phyloP scores from a whole-genome alignment of 2,888 invertebrate genomes.

The Lepidocyrtinus sp. region DNA sequence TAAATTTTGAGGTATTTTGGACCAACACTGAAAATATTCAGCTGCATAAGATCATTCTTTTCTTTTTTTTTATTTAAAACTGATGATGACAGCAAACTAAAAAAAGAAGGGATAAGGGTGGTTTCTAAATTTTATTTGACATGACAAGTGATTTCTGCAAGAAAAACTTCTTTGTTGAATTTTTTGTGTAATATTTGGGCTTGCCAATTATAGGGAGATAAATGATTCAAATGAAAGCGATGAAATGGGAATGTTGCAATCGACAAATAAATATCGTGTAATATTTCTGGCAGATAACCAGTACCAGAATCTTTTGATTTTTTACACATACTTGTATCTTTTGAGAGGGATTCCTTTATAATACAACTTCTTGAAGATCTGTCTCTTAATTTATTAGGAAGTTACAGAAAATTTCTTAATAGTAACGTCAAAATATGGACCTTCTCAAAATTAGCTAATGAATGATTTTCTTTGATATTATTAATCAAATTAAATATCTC shows the following conservation, averaged over 20 bases:
- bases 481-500: no score
- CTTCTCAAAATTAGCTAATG: no score
- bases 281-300: background rate
- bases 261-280: background rate
- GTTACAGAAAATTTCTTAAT: no score
- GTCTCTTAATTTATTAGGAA: no score
- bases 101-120: background rate
- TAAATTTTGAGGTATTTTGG: no score
- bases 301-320: background rate
- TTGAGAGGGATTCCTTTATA: no score
- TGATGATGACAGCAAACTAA: background rate
- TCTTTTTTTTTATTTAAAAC: no score
- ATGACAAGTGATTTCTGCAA: background rate
- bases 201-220: background rate
- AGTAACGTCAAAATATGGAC: no score
- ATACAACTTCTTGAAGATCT: no score
- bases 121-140: background rate
- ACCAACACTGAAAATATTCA: no score
- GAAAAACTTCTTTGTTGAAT: background rate
- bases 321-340: background rate
- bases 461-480: no score
- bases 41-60: background rate
- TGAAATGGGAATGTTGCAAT: background rate
- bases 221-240: background rate
- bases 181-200: background rate